Base-by-base conservation (phyloP, 2,113 vertebrate species). In the Acanthochromis polyacanthus region DNA sequence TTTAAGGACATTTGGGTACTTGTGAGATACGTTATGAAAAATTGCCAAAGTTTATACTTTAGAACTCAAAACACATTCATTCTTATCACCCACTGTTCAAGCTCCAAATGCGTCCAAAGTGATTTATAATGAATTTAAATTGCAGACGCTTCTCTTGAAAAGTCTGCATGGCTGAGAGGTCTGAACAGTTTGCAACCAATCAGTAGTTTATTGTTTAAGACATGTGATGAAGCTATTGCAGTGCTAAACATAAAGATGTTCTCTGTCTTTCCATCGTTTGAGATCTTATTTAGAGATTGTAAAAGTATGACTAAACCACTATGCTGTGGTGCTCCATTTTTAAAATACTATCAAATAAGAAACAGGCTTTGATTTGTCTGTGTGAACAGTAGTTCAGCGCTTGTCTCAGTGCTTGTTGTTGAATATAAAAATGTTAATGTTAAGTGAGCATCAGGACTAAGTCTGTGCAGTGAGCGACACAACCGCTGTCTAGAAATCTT, bases 401-500 rank as follows among this genome's bases (percentile, higher is more conserved):
- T 67, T 72, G 22, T 28, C 66, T 12, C 38, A n/a, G 30, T 36
- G 38, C 65, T 38, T 22, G 23, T 16, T 20, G 51, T 12, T 57
- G 60, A 67, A 65, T 46, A 52, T 58, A 10, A 77, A 80, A 76
- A 69, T 73, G 43, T 52, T 16, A 4, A 4, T 23, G 38, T 77
- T 76, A 30, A 68, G 57, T 80, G 46, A 53, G 67, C 10, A 5
- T 46, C 5, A 32, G 20, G 32, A 32, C 38, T 36, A 3, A 25
- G 36, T 22, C 23, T 45, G 40, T 28, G 11, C 8, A 4, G 45
- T 46, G 52, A 68, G 56, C 69, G 73, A 66, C 48, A 32, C 23
- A 61, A 70, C 48, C 14, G 52, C 51, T 40, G 78, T 86, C 72
- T 80, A 43, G 67, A 80, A 72, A 80, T 80, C 71, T 81, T 64